These are phyloP conservation scores for Tipula vernalis DNA, from an alignment of 2,888 invertebrate genomes.

Conservation along the genomic window DNA sequence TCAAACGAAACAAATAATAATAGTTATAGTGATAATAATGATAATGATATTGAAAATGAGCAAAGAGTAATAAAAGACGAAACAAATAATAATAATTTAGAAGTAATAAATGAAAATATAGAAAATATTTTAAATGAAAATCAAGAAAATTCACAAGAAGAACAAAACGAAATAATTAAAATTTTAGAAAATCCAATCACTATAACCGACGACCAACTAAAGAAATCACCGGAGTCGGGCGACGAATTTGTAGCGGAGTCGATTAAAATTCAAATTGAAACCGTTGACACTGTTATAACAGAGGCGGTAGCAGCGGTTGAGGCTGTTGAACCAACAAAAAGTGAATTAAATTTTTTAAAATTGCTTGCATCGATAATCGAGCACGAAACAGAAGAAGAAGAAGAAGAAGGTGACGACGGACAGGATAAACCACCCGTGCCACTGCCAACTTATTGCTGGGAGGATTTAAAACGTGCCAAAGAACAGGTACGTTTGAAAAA, in stretches of 20 bases:
- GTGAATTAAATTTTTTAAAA: constrained; percentile 22
- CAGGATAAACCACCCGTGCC: constrained; percentile 49
- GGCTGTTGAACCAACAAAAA: constrained; percentile 16
- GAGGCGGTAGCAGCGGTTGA: not conserved
- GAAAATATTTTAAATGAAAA: constrained; percentile 10
- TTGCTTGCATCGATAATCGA: constrained; percentile 29
- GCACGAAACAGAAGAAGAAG: constrained; percentile 30
- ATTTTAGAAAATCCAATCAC: constrained; percentile 7
- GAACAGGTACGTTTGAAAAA: constrained; percentile 32
- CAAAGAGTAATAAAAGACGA: constrained; percentile 11
- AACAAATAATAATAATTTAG: constrained; percentile 12
- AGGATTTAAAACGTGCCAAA: constrained; percentile 58
- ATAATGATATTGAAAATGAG: not conserved
- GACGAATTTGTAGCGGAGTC: not conserved
- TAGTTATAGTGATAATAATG: not conserved
- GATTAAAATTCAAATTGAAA: not conserved
- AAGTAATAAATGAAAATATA: constrained; percentile 7
- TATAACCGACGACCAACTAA: not conserved
- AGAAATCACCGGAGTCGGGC: not conserved
- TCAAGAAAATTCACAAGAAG: not conserved
- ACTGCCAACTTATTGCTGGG: constrained; percentile 69
- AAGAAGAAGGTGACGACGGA: constrained; percentile 27
- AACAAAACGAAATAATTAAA: not conserved
- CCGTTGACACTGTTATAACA: not conserved
- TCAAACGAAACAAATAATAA: not conserved